Base-by-base conservation (phyloP, 2,797 vertebrate genomes). In the Crax fasciolata region DNA sequence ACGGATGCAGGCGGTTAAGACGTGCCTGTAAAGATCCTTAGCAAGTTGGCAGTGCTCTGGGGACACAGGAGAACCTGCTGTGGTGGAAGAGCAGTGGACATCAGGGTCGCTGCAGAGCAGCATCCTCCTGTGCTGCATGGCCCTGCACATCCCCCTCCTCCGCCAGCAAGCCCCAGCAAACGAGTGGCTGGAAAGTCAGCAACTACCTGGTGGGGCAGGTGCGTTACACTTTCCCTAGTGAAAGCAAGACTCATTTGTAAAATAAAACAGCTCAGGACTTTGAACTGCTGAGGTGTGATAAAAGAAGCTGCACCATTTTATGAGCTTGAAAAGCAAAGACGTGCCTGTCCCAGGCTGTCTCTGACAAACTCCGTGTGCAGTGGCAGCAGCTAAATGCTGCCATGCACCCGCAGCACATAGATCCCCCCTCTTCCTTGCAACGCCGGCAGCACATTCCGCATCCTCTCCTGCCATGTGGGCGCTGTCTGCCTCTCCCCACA, bases 61-160 rank as follows among this genome's bases (percentile, higher is more conserved):
- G 24, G 43, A 52, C 25, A 35, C 0, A 3, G 52, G 63, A 84
- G 63, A 0, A 0, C 30, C 61, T 48, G 15, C 24, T 58, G 59
- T 15, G 15, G 41, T 28, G 52, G 12, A 73, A 65, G 41, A 77
- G 27, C 1, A 10, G 10, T 38, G 24, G 13, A 32, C 41, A 7
- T 6, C 25, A 52, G 19, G 16, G 24, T 52, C 28, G 39, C 25
- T n/a, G 43, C 18, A 21, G 21, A 72, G 32, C 1, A 2, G 23
- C 0, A 0, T 62, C 16, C 28, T 84, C 15, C 30, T 5, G 2
- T 1, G 0, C 13, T n/a, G 59, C 23, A 44, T 11, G 15, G 19
- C 12, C 41, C 17, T 49, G 41, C 30, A 55, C 8, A 4, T 46
- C 23, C 13, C 62, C 21, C 20, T 63, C 51, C 39, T 90, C 32